Conservation (phyloP, 2,113 vertebrate species). For the Rhombomys opimus region DNA sequence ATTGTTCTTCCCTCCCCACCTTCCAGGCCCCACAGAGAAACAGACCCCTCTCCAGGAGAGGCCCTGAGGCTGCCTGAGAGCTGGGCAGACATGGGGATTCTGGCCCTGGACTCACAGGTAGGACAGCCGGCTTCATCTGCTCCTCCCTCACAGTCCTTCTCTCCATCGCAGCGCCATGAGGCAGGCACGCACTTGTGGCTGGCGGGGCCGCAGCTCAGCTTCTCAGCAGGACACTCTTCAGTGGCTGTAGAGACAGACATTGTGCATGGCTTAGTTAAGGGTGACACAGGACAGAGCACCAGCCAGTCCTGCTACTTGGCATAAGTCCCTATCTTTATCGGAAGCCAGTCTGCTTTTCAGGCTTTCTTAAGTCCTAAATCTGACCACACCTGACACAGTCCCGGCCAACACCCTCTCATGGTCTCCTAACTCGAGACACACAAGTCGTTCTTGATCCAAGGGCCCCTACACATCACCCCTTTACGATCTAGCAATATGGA, state of each 20-base stretch:
- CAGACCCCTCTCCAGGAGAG: not conserved
- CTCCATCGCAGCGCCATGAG: conserved; percentile 97
- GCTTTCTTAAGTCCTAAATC: not conserved
- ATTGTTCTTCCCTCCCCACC: not conserved
- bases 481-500: not conserved
- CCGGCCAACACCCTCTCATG: not conserved
- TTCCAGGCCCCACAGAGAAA: not conserved
- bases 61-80: not conserved
- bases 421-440: not conserved
- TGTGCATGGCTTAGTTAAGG: not conserved
- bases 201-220: conserved; percentile 95
- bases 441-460: not conserved
- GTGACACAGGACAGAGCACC: not conserved
- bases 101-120: conserved; percentile 88
- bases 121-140: conserved; percentile 94
- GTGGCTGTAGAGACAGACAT: conserved; percentile 88
- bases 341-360: not conserved
- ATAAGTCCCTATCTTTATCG: not conserved
- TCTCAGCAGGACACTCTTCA: conserved; percentile 94
- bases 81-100: not conserved
- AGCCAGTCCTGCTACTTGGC: not conserved
- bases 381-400: not conserved
- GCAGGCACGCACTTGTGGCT: conserved; percentile 95
- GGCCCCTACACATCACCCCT: not conserved
- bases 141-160: conserved; percentile 96